phyloP scores from a whole-genome alignment of 35 echinoderm and acorn worm species.

The Heliocidaris tuberculata region DNA sequence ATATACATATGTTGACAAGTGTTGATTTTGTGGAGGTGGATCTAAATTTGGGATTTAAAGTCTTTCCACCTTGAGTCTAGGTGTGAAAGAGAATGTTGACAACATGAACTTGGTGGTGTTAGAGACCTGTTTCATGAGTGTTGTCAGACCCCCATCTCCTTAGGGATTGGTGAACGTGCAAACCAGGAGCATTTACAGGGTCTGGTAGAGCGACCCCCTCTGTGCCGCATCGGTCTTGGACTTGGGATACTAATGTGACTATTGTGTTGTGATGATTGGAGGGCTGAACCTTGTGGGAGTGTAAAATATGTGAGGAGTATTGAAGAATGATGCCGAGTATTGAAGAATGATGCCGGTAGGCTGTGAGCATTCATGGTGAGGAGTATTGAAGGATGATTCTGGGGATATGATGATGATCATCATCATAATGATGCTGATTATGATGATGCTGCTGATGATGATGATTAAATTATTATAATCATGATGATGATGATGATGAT shows the following conservation, averaged over 20 bases:
- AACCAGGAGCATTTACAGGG: not conserved
- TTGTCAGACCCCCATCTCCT: not conserved
- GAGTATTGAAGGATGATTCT: no score
- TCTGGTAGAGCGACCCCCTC: not conserved
- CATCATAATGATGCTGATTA: no score
- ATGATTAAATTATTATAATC: no score
- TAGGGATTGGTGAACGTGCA: conserved; percentile 31
- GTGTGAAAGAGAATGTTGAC: not conserved
- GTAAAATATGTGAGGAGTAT: not conserved
- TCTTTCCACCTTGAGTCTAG: not conserved
- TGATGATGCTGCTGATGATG: no score
- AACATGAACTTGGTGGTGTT: not conserved
- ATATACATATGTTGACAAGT: not conserved
- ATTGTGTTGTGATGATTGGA: not conserved
- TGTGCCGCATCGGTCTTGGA: not conserved
- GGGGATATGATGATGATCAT: no score
- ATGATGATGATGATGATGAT: no score
- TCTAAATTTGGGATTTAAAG: not conserved
- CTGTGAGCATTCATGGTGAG: no score
- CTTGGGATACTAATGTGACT: conserved; percentile 16
- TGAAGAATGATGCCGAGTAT: not conserved
- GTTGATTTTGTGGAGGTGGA: not conserved
- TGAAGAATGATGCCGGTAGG: no score
- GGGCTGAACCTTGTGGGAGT: not conserved
- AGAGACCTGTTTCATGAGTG: not conserved